Conservation (phyloP, 2,113 vertebrate species). For the Heloderma charlesbogerti region DNA sequence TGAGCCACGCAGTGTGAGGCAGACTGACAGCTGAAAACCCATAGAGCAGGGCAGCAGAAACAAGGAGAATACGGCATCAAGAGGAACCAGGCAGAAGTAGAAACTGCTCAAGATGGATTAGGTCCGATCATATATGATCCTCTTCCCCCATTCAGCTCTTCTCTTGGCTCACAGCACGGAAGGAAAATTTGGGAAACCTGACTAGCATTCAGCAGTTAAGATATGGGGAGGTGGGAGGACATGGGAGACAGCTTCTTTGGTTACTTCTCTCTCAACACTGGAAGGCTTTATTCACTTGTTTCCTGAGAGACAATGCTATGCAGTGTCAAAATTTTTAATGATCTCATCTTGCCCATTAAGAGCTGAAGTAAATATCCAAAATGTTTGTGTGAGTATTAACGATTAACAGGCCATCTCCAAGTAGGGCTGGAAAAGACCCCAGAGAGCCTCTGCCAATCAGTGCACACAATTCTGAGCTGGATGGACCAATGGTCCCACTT, state of each 20-base stretch:
- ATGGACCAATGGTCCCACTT: neutral
- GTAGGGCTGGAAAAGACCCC: neutral
- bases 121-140: neutral
- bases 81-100: neutral
- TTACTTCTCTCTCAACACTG: neutral
- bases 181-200: neutral
- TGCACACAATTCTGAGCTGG: neutral
- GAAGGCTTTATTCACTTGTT: neutral
- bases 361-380: neutral
- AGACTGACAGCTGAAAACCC: neutral
- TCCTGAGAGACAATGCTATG: neutral
- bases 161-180: neutral
- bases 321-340: slow-evolving; percentile 9
- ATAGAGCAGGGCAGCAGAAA: neutral
- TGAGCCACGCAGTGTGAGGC: neutral
- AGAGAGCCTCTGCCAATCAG: neutral
- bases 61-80: neutral
- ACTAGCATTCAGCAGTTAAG: neutral
- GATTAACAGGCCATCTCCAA: neutral
- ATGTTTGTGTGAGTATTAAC: neutral
- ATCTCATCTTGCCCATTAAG: neutral
- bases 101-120: neutral
- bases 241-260: neutral
- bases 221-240: neutral
- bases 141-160: neutral